Percentiles rank a stretch among this genome's conserved stretches.
These are phyloP conservation scores for Melanotaenia duboulayi DNA, from an alignment of 2,113 vertebrate species.

Conservation along the genomic window DNA sequence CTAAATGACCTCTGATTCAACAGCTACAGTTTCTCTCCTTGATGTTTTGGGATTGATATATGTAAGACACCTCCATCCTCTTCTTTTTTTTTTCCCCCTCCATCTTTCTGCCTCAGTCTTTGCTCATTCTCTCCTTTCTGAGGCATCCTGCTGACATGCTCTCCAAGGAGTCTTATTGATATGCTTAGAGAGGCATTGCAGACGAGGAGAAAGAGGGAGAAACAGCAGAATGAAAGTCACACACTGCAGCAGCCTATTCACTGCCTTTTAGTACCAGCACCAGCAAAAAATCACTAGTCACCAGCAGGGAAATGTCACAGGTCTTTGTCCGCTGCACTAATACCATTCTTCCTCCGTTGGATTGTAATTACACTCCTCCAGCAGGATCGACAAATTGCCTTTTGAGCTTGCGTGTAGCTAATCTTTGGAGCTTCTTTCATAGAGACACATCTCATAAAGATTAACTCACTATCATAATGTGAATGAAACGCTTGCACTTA, in stretches of 20 bases:
- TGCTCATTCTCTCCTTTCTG: conserved; percentile 39
- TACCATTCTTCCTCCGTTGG: conserved; percentile 36
- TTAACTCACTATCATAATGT: conserved; percentile 34
- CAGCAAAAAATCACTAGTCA: conserved; percentile 61
- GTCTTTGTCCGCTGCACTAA: conserved; percentile 39
- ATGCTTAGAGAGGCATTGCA: conserved; percentile 74
- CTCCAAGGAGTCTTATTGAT: conserved; percentile 80
- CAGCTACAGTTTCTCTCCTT: conserved; percentile 24
- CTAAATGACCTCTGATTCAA: conserved; percentile 54
- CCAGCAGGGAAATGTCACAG: conserved; percentile 57
- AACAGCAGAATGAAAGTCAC: conserved; percentile 63
- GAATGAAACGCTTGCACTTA: conserved; percentile 22
- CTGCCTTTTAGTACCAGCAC: conserved; percentile 53
- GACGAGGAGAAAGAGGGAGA: conserved; percentile 35
- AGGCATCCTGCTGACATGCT: conserved; percentile 75
- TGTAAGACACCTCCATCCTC: conserved; percentile 1
- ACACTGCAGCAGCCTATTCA: conserved; percentile 49
- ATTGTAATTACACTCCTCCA: conserved; percentile 22
- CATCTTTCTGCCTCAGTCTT: conserved; percentile 29
- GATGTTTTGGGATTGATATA: conserved; percentile 39
- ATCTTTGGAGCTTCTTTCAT: conserved; percentile 29
- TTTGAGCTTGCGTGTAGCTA: conserved; percentile 33
- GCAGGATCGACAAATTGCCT: conserved; percentile 36
- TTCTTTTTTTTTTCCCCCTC: background rate
- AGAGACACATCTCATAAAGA: conserved; percentile 31